A percentile compares a stretch with the other conserved stretches of the same genome.
Evolutionary conservation across 1,140 invertebrate genomes (phyloP).

Genomic region (Pseudomyrmex pallidus): DNA sequence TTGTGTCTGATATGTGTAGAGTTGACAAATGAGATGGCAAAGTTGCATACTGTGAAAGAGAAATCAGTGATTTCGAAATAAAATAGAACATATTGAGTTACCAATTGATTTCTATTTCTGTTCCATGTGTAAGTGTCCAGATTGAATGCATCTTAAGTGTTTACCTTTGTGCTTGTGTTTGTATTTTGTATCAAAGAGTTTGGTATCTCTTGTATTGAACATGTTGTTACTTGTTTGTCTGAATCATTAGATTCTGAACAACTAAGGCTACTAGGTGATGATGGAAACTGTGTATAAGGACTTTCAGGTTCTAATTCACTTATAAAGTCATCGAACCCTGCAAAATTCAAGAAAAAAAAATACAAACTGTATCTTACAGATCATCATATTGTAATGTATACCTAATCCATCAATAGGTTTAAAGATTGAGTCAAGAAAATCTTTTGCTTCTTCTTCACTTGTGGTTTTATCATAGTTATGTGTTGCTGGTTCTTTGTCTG

Average conservation of each 20-base stretch:
- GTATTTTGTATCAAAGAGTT: constrained; percentile 20
- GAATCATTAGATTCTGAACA: constrained; percentile 76
- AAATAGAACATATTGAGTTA: constrained; percentile 26
- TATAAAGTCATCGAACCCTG: constrained; percentile 31
- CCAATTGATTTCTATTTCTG: background rate
- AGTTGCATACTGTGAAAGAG: constrained; percentile 77
- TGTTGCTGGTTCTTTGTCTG: constrained; percentile 68
- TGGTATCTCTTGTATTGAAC: background rate
- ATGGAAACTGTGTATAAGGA: constrained; percentile 70
- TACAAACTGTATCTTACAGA: background rate
- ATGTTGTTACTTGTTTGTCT: constrained; percentile 69
- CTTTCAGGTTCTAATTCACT: constrained; percentile 72
- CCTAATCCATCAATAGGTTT: constrained; percentile 65
- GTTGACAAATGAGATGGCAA: constrained; percentile 71
- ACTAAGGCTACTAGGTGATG: constrained; percentile 73
- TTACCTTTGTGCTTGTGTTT: constrained; percentile 5
- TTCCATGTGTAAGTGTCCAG: too few relatives aligned
- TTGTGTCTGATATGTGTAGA: constrained; percentile 44
- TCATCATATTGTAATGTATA: constrained; percentile 25
- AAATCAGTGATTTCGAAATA: constrained; percentile 79
- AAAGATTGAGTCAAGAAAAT: constrained; percentile 53
- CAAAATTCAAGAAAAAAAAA: background rate
- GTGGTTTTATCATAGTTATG: constrained; percentile 34
- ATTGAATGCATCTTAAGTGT: too few relatives aligned
- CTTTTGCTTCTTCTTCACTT: constrained; percentile 68